Evolutionary conservation across 23 tunicate species (phyloP), one percentile per base, ranked within the genome.

Genomic region (Botrylloides violaceus): DNA sequence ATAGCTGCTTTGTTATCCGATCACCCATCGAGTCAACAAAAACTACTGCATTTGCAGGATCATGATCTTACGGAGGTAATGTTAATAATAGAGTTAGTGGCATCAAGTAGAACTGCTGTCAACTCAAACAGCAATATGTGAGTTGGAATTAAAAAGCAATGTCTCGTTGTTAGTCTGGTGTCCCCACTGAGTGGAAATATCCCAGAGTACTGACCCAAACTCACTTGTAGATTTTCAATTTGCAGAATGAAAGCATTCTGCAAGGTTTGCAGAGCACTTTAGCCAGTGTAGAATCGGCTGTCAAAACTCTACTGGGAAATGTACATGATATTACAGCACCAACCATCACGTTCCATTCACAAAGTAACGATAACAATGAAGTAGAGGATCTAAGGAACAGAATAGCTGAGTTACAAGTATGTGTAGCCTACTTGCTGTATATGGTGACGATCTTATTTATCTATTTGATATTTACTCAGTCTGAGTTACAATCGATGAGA

Each of bases 401-500:
- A 63, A 31, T 63, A 29, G 33, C 70, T 29, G 70, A 63, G 35
- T 31, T 63, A 28, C 35, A 63, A 4, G 70, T 63, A 59, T 7
- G 64, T 47, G 12, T 47, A 12, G 12, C 18, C 55, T 12, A 18
- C 18, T 12, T 59, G 64, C 64, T 18, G 7, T 59, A 7, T 23
- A 59, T 22, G 28, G 9, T 59, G 7, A 5, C 19, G 64, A 59
- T 59, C 7, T 22, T 59, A 59, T 59, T 21, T 15, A 31, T 65
- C 71, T 31, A 30, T 60, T 15, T 24, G 1, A 20, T 64, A 30
- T 0, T 33, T 30, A 21, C 25, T 0, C 78, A 83, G 90, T 76
- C 62, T 18, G 94, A 79, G 43, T 59, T 85, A 15, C 24, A 35
- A 7, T 30, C 34, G 23, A 4, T 65, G 39, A 71, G 80, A 33